phyloP scores from a whole-genome alignment of 2,888 invertebrate species.

The Temnothorax ravouxi region DNA sequence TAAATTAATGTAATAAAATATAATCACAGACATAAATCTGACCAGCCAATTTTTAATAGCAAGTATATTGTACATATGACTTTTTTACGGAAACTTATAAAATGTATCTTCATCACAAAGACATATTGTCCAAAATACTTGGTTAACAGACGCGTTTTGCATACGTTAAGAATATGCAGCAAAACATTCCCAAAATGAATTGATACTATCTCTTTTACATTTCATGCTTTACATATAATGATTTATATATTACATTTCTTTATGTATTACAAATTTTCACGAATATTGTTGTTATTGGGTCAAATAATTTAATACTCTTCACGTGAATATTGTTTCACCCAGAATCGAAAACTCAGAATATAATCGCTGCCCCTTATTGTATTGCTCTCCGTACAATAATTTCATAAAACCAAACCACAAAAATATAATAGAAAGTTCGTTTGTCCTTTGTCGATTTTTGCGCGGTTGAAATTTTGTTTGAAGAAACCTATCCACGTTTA shows the following conservation, averaged over 20 bases:
- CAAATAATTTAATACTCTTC: conserved; percentile 19
- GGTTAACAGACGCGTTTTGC: not conserved
- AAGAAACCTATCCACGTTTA: not conserved
- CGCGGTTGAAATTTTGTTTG: not conserved
- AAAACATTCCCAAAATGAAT: conserved; percentile 6
- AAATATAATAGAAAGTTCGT: not conserved
- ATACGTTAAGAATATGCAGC: conserved; percentile 3
- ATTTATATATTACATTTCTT: conserved; percentile 7
- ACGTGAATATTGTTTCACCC: not conserved
- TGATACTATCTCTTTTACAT: conserved; percentile 1
- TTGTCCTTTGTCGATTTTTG: not conserved
- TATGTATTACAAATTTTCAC: conserved; percentile 3
- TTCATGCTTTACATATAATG: not conserved
- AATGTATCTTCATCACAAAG: conserved; percentile 14
- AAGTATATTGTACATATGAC: not conserved
- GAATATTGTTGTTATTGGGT: conserved; percentile 19
- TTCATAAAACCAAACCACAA: not conserved
- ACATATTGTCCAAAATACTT: conserved; percentile 20
- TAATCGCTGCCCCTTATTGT: not conserved
- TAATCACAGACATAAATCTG: conserved; percentile 33
- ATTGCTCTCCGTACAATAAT: conserved; percentile 4
- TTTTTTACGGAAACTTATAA: conserved; percentile 13
- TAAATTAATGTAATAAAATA: conserved; percentile 27
- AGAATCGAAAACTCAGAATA: conserved; percentile 24
- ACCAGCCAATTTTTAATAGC: conserved; percentile 17